A percentile compares a stretch with the other conserved stretches of the same genome.
phyloP scores from a whole-genome alignment of 2,113 vertebrate genomes.

The Caretta caretta region DNA sequence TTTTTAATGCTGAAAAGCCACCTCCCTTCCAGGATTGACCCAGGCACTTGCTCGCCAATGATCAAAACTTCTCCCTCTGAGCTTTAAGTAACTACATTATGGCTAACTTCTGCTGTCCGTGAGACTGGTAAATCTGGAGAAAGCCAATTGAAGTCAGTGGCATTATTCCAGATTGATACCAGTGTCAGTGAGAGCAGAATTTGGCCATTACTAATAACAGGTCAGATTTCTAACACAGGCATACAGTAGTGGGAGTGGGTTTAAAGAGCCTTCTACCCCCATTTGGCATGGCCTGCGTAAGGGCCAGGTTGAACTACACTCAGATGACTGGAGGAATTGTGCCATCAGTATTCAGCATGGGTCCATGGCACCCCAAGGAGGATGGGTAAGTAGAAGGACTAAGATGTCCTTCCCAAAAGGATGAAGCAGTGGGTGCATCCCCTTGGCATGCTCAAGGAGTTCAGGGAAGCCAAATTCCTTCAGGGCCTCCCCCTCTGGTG shows the following conservation, averaged over 20 bases:
- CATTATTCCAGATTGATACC: background rate
- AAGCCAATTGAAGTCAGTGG: background rate
- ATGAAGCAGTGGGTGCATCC: background rate
- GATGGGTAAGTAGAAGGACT: background rate
- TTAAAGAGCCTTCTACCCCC: background rate
- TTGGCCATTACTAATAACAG: fast-evolving
- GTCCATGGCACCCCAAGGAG: background rate
- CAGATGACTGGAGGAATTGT: background rate
- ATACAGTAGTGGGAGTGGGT: background rate
- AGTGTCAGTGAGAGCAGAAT: background rate
- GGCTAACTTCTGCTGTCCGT: background rate
- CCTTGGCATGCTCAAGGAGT: background rate
- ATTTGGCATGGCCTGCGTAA: background rate
- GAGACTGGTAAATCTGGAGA: background rate
- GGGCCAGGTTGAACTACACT: background rate
- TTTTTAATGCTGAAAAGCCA: too few species aligned
- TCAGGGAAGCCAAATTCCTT: too few species aligned
- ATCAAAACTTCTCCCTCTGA: too few species aligned
- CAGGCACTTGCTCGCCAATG: too few species aligned
- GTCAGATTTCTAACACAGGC: background rate
- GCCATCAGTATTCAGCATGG: background rate
- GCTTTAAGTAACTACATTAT: background rate
- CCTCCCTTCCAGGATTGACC: too few species aligned
- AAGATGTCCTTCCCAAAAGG: background rate
- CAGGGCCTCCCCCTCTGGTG: too few species aligned